Percentiles rank a stretch among this genome's conserved stretches.
phyloP scores from a whole-genome alignment of 2,797 vertebrate genomes.

The Lepilemur ruficaudatus region DNA sequence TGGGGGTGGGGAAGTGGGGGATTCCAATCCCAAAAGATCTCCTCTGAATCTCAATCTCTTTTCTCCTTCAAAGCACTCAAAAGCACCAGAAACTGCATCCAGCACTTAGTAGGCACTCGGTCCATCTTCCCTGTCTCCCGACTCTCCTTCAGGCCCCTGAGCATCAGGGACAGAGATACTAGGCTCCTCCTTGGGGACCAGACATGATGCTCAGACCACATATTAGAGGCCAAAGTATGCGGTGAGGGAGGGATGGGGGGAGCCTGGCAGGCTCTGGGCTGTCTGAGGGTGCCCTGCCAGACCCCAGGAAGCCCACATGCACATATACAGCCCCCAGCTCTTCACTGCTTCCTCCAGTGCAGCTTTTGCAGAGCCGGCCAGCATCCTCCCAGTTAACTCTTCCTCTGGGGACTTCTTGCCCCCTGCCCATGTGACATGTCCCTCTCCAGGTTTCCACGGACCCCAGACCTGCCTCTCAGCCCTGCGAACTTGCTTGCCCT shows the following conservation, averaged over 20 bases:
- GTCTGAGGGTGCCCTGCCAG: background rate
- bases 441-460: background rate
- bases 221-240: background rate
- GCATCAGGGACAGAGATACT: background rate
- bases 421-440: background rate
- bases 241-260: background rate
- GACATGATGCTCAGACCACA: background rate
- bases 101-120: background rate
- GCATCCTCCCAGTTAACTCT: background rate
- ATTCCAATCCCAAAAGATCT: background rate
- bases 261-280: background rate
- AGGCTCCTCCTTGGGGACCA: background rate
- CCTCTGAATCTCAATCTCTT: background rate
- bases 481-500: background rate
- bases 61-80: background rate
- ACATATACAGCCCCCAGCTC: background rate
- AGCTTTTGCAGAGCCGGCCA: background rate
- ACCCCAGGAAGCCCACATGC: background rate
- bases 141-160: background rate
- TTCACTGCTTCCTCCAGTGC: background rate
- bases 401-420: background rate
- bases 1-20: background rate
- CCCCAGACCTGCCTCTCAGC: background rate
- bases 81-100: background rate
- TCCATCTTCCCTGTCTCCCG: background rate